Evolutionary conservation across 2,888 invertebrate genomes (phyloP), one percentile per base, ranked within the genome.

Genomic region (Onthophagus sagittarius): DNA sequence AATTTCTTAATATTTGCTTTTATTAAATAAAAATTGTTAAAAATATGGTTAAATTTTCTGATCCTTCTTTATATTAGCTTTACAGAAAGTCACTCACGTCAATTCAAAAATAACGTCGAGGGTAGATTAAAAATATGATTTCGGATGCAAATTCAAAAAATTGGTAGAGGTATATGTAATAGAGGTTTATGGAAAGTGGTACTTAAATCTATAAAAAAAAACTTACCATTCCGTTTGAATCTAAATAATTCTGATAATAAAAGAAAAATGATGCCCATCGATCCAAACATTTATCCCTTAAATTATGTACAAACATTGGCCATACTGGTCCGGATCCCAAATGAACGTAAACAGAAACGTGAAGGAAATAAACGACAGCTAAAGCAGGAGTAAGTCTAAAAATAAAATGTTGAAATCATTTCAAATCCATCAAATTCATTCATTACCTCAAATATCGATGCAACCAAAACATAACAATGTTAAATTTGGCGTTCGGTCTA

Each of bases 361-460:
- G 76, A 7, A 77, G 33, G 32, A 79, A 77, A 33, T 76, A 74
- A n/a, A 78, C 73, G 11, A 75, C 75, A 5, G 73, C 77, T 14
- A 79, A 70, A 0, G 79, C 76, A n/a, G 81, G 81, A 0, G 87
- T 86, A 70, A 88, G 78, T 78, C 87, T 85, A 72, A 3, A 31
- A 74, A 75, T 72, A 63, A 62, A 63, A 14, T 11, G 39, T 15
- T 70, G 23, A 33, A 53, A 15, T 62, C 14, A 15, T 15, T 11
- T 15, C 2, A 15, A n/a, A 67, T 31, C 15, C n/a, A n/a, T n/a
- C n/a, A n/a, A 31, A 31, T 64, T 15, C n/a, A 0, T 23, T 67
- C 9, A 14, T 71, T 77, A 85, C 85, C 85, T 83, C 11, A 86
- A 71, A 74, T 84, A 86, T 71, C 86, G 81, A 75, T 85, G 85